Evolutionary conservation across 30 jellyfish, hydroid and myxozoan species (phyloP), one percentile per base, ranked within the genome.

Genomic region (Catostylus mosaicus): DNA sequence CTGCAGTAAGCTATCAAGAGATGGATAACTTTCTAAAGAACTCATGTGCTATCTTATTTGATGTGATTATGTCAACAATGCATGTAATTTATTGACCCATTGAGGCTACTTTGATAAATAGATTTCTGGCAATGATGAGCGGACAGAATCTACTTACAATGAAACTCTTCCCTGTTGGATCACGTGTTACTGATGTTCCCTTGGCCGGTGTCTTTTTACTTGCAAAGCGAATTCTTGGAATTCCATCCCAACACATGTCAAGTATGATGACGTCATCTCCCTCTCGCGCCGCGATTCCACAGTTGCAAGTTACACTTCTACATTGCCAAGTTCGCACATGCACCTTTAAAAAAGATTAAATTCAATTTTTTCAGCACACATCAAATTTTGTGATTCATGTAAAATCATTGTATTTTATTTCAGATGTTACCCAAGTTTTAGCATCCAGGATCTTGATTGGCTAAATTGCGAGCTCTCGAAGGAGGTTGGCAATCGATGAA

Each of bases 251-350:
- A 33, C 79, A 48, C 57, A 59, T 48, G 23, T 72, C 84, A 27
- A 72, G 51, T 9, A 48, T 30, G 34, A 82, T 69, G 54, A 47
- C 66, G 57, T 82, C 86, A 56, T 82, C 37, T 29, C 46, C 46
- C 36, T 82, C 93, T 68, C 30, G 52, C 11, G 78, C 93, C 8
- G 87, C 93, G 10, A 82, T 20, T 5, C 75, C 93, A 59, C 93
- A 82, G 48, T 67, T 72, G 32, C 93, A 82, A 10, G 87, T 67
- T 20, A 48, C 93, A 12, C 72, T 1, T 24, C 84, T 43, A 32
- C 84, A 72, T 22, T 38, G 84, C 70, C 50, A 46, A 35, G 93
- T 82, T 23, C 93, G 77, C 40, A 82, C 86, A 68, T 82, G 93
- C 23, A 82, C 86, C 93, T 82, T 19, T 18, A 46, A 43, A n/a